phyloP scores from a whole-genome alignment of 2,797 vertebrate genomes.

The Danio jaintianensis region DNA sequence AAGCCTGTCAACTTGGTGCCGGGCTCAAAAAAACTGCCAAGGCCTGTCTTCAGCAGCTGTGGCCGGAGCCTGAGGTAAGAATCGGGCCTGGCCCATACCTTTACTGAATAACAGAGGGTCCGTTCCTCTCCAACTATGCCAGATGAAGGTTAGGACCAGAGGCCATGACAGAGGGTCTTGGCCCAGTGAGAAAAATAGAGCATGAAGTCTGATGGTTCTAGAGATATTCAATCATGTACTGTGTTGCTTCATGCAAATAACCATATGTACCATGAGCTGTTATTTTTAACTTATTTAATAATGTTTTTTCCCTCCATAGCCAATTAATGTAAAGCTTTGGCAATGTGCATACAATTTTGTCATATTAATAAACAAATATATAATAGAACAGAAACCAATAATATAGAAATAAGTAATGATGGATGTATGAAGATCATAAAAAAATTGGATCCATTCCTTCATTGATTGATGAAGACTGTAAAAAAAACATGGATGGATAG shows the following conservation, averaged over 20 bases:
- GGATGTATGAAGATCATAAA: no score
- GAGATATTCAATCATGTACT: not conserved
- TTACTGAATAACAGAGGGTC: slow-evolving; percentile 4
- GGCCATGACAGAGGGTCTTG: slow-evolving; percentile 13
- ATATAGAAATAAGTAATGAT: no score
- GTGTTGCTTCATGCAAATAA: not conserved
- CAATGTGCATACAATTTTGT: no score
- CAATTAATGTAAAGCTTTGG: no score
- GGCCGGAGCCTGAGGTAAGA: slow-evolving; percentile 26
- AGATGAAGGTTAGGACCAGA: slow-evolving; percentile 34
- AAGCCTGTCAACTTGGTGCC: slow-evolving; percentile 14
- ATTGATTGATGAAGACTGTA: no score
- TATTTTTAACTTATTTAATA: no score
- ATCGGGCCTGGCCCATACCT: not conserved
- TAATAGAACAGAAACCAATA: no score
- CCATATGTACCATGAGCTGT: not conserved
- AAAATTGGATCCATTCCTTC: no score
- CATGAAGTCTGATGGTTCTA: not conserved
- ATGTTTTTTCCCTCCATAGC: no score
- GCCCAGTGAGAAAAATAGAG: not conserved
- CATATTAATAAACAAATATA: no score
- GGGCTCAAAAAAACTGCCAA: slow-evolving; percentile 29
- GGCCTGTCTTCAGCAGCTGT: slow-evolving; percentile 31
- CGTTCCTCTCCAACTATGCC: not conserved
- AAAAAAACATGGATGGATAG: not conserved